Conservation (phyloP, 2,888 invertebrate genomes). For the Sialis lutaria region DNA sequence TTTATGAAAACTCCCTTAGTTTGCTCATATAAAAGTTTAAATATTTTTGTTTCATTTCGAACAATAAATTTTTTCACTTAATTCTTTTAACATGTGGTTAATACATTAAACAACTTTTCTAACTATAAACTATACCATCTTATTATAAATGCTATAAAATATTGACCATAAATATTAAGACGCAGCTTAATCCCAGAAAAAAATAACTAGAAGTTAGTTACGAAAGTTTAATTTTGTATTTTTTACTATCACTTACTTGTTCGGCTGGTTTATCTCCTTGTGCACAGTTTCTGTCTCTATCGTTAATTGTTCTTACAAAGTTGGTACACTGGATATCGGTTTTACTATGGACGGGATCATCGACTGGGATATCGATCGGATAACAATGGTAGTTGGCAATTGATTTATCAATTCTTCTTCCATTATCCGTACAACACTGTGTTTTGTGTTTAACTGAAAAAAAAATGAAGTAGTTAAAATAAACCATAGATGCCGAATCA, state of each 20-base stretch:
- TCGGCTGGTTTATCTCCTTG: conserved; percentile 45
- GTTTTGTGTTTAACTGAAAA: conserved; percentile 36
- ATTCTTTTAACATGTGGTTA: too few relatives aligned
- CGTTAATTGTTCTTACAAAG: conserved; percentile 51
- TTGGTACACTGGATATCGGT: conserved; percentile 47
- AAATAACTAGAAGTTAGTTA: background rate
- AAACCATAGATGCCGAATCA: too few relatives aligned
- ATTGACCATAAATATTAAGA: too few relatives aligned
- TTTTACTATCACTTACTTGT: conserved; percentile 35
- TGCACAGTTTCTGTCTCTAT: conserved; percentile 47
- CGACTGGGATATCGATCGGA: conserved; percentile 32
- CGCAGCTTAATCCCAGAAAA: too few relatives aligned
- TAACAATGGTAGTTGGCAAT: conserved; percentile 28
- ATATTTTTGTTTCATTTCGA: too few relatives aligned
- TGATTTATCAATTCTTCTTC: conserved; percentile 29
- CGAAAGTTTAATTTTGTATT: background rate
- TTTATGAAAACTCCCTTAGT: too few relatives aligned
- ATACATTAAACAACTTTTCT: too few relatives aligned
- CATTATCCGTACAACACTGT: conserved; percentile 41
- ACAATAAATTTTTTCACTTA: too few relatives aligned
- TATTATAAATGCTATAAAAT: too few relatives aligned
- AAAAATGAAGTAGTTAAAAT: background rate
- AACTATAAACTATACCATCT: too few relatives aligned
- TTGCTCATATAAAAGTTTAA: too few relatives aligned
- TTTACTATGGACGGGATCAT: conserved; percentile 35